Conservation (phyloP, 1,140 invertebrate genomes). For the Bemisia tabaci region DNA sequence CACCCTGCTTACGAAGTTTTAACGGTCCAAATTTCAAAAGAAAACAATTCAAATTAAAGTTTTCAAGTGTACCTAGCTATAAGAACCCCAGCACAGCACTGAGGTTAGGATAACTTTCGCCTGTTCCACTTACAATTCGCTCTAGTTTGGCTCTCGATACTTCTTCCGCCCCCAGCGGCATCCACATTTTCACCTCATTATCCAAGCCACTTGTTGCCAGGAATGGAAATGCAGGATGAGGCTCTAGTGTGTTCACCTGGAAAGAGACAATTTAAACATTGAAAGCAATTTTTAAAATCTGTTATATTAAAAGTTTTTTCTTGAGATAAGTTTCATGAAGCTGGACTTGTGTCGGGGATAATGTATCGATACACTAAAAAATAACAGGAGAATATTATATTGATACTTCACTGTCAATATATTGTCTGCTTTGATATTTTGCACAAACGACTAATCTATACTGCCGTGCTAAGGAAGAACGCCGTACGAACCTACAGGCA, state of each 20-base stretch:
- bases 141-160: not conserved
- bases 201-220: constrained; percentile 85
- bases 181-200: constrained; percentile 86
- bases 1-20: not conserved
- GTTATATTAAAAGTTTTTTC: not conserved
- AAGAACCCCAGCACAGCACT: no score
- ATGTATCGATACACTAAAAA: not conserved
- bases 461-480: no score
- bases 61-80: no score
- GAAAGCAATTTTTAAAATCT: constrained; percentile 5
- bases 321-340: not conserved
- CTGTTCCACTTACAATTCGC: not conserved
- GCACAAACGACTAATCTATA: no score
- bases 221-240: constrained; percentile 73
- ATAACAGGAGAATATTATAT: not conserved
- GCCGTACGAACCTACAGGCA: no score
- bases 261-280: constrained; percentile 19
- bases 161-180: constrained; percentile 39
- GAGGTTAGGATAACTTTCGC: no score
- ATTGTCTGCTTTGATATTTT: no score
- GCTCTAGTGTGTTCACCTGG: constrained; percentile 82
- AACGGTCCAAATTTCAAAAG: not conserved
- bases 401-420: no score
- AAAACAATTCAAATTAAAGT: not conserved
- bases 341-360: not conserved